These are phyloP conservation scores for Campodea augens DNA, from an alignment of 1,140 invertebrate species.

Conservation along the genomic window DNA sequence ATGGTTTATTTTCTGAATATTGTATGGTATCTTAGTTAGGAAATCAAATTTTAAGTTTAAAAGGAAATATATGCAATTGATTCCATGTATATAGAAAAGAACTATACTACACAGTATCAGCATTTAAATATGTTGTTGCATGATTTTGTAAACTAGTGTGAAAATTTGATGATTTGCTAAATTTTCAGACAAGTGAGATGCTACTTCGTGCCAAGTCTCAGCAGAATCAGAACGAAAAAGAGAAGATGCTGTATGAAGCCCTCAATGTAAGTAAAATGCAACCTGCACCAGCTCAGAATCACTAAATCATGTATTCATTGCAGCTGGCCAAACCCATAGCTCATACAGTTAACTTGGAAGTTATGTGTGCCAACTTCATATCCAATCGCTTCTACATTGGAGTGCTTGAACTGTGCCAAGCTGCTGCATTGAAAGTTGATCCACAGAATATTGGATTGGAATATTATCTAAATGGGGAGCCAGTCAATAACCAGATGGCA, in stretches of 20 bases:
- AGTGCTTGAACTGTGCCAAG: slow-evolving; percentile 69
- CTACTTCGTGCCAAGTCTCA: slow-evolving; percentile 54
- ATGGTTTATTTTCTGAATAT: too few relatives aligned
- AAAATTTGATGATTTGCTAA: too few relatives aligned
- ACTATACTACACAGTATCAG: too few relatives aligned
- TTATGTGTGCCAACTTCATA: slow-evolving; percentile 57
- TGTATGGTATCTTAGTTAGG: too few relatives aligned
- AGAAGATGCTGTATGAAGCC: slow-evolving; percentile 52
- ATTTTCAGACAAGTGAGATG: slow-evolving; percentile 79
- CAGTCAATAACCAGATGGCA: slow-evolving; percentile 54
- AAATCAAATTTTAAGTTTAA: too few relatives aligned
- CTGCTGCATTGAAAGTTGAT: slow-evolving; percentile 66
- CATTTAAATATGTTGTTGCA: too few relatives aligned
- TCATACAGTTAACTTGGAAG: slow-evolving; percentile 51
- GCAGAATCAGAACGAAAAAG: too few relatives aligned
- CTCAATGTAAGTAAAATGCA: slow-evolving; percentile 27
- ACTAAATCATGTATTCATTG: slow-evolving; percentile 13
- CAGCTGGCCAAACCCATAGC: slow-evolving; percentile 69
- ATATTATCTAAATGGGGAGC: slow-evolving; percentile 71
- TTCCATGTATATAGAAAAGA: too few relatives aligned
- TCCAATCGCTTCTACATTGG: slow-evolving; percentile 63
- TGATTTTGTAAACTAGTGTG: too few relatives aligned
- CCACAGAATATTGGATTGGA: slow-evolving; percentile 71
- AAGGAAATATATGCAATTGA: too few relatives aligned
- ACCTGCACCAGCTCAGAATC: too few relatives aligned